phyloP scores from a whole-genome alignment of 1,140 invertebrate species.

The Pseudomyrmex concolor region DNA sequence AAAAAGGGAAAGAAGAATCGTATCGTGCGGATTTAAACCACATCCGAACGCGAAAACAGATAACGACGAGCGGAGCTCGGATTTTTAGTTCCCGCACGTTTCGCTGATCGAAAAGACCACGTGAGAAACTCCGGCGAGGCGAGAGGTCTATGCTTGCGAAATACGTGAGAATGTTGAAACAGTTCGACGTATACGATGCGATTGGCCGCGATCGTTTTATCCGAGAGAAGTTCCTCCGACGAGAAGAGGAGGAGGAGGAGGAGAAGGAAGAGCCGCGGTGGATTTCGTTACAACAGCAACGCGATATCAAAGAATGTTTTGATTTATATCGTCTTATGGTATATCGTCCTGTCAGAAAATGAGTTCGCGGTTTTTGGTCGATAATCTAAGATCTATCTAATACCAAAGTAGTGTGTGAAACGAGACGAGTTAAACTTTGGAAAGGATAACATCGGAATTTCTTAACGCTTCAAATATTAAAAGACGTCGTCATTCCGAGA shows the following conservation, averaged over 20 bases:
- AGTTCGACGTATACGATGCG: conserved; percentile 46
- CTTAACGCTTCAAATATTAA: conserved; percentile 6
- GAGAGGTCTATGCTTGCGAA: conserved; percentile 41
- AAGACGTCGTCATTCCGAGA: neutral
- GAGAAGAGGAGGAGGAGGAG: neutral
- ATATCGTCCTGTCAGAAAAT: neutral
- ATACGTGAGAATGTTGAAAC: conserved; percentile 46
- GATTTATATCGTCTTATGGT: conserved; percentile 34
- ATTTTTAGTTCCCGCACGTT: conserved; percentile 29
- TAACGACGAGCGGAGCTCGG: conserved; percentile 17
- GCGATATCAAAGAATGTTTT: conserved; percentile 38
- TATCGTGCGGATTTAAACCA: no score
- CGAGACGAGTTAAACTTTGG: neutral
- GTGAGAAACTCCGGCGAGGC: conserved; percentile 47
- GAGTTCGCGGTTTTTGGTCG: neutral
- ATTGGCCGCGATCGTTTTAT: conserved; percentile 50
- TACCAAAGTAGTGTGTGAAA: neutral
- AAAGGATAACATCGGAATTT: neutral
- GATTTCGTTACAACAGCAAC: conserved; percentile 42
- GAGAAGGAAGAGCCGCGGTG: neutral
- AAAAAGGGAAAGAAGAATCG: neutral
- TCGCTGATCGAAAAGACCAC: conserved; percentile 1
- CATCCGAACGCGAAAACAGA: neutral
- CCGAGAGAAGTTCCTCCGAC: conserved; percentile 26
- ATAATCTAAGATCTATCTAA: no score